Base-by-base conservation (phyloP, 2,113 vertebrate species). In the Rhinichthys klamathensis region DNA sequence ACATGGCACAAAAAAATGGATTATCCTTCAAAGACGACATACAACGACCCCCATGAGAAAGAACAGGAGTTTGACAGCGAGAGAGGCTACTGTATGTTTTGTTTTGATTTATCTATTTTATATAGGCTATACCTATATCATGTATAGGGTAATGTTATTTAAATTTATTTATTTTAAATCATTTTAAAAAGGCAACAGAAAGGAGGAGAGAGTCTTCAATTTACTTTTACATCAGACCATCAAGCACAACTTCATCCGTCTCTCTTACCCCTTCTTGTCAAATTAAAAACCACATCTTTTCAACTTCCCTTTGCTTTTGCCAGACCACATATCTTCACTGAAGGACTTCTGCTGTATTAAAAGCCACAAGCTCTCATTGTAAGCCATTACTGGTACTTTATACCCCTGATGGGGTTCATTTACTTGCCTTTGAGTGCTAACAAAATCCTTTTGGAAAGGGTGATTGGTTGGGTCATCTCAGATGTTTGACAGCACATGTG, bases 231-330 rank as follows among this genome's bases (percentile, higher is more conserved):
- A 60, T 86, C 89, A 88, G 8, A 16, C 18, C 32, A 18, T 38
- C 30, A 18, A 91, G 90, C 77, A 16, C 32, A 82, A 89, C 87
- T 89, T 85, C 83, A n/a, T 2, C 10, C 9, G 13, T 70, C 70
- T 38, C 18, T 70, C 67, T 38, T 38, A 69, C 18, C 67, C 32
- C 18, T 41, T 70, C 32, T 77, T 30, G 44, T 74, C 21, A 60
- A 70, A 80, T 83, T 80, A 86, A 80, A 67, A 51, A 74, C 38
- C 74, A 44, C 70, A 32, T 4, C 9, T 80, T 72, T 38, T 51
- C 15, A 69, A 23, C 80, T 35, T 69, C 16, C 13, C n/a, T 67
- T 51, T 82, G 61, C 80, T 82, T 51, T 35, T 15, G 16, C 23
- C 44, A 69, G 27, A 82, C 44, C 61, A 46, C 38, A 23, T 32